Base-by-base conservation (phyloP, 1,140 invertebrate genomes). In the Rhyacophila brunnea region DNA sequence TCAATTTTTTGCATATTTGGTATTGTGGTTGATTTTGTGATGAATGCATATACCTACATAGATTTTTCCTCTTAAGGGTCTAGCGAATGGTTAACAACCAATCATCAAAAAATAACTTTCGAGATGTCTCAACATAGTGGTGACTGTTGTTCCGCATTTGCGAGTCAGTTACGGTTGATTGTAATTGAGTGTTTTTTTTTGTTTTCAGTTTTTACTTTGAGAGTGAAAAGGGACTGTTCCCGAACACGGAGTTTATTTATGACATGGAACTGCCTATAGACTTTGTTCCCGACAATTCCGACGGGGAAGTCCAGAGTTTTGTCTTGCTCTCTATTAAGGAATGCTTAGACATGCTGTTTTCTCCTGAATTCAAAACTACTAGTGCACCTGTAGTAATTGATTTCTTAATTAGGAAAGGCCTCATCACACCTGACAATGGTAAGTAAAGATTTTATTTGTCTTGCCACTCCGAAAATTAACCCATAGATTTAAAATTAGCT, bases 201-300 rank as follows among this genome's bases (percentile, higher is more conserved):
- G 74, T 65, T 74, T 81, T 47, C 71, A 92, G 89, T 66, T 91
- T 96, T 69, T 94, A 90, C 70, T 95, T 92, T 72, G 91, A 95
- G 78, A 93, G 92, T 71, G 91, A 95, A 72, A 81, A 91, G 68
- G 95, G 95, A 0, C 74, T 98, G 17, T 95, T 94, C 69, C 93
- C 94, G 14, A 96, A 96, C 70, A 94, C 92, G 11, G 91, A 96
- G 74, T 97, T 95, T 79, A 88, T 96, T n/a, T 96, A 89, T 76
- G 95, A 97, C 74, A 80, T 97, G 60, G 92, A 96, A 78, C 75
- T 97, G 48, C 93, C 95, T 10, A 67, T 84, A 14, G 91, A 95
- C 70, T 98, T 96, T 80, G 77, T 87, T 47, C 95, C 95, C 11
- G 84, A 85, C 58, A 96, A 96, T 72, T 85, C 88, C 55, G 95